Base-by-base conservation (phyloP, 2,797 vertebrate species). In the Podargus strigoides region DNA sequence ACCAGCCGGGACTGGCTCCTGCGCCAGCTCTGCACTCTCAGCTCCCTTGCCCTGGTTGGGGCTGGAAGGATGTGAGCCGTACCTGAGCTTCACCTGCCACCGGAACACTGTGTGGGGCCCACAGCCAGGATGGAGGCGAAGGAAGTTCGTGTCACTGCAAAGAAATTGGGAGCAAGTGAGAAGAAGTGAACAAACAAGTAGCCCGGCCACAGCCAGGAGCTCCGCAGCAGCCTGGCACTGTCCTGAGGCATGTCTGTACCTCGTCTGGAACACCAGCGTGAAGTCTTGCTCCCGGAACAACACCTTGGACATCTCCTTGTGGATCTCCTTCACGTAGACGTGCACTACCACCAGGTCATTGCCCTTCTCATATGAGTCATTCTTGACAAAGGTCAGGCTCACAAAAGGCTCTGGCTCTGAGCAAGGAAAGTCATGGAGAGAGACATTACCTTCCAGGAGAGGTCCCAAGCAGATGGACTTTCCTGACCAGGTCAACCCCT, bases 1-100 rank as follows among this genome's bases (percentile, higher is more conserved):
- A 0, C 30, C 68, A 89, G 58, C 42, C 5, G 3, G 42, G 30
- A 73, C 63, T 24, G 7, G 55, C 23, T 93, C 27, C n/a, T 26
- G 37, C 44, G 69, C n/a, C 70, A 79, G 50, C 50, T 88, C 76
- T 77, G 60, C 32, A 37, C 47, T 64, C 46, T 46, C 41, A 83
- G 32, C 24, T 74, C 34, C 59, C 41, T 18, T 21, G 9, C 42
- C 47, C 47, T 2, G 1, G 18, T 11, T 20, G 5, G 12, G 26
- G 19, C 66, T 42, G 37, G 53, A 39, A 52, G 27, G 56, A 47
- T 4, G 4, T 42, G n/a, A 76, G 22, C 55, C 21, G 16, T 98
- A 99, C 99, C 99, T 99, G 98, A 99, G 99, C 98, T 99, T 99
- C 95, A 99, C 98, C 96, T 99, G 99, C 99, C 99, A 99, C 97